A percentile compares a stretch with the other conserved stretches of the same genome.
Conservation (phyloP, 1,140 invertebrate species). For the Heliconius hermathena region DNA sequence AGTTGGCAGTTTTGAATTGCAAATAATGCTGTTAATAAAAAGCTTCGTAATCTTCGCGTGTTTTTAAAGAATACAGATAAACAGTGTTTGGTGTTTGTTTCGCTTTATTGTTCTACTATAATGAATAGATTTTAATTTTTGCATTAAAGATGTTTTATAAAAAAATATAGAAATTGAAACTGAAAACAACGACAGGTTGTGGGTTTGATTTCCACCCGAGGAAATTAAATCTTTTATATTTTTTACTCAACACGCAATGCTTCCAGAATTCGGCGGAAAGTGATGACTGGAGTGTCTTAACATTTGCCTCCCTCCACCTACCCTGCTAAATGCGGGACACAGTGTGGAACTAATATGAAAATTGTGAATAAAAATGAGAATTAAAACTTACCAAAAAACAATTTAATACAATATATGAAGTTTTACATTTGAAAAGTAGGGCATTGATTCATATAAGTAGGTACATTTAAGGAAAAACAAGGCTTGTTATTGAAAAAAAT, state of each 20-base stretch:
- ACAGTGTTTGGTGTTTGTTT: not conserved
- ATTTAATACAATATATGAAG: not conserved
- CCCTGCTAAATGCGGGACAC: no score
- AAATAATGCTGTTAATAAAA: constrained; percentile 6
- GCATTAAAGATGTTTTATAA: not conserved
- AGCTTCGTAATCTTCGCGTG: not conserved
- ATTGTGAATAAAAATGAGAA: no score
- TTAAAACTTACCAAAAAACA: not conserved
- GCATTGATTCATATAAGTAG: constrained; percentile 1
- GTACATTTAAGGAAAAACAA: constrained; percentile 17
- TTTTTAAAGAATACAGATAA: constrained; percentile 10
- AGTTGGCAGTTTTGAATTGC: constrained; percentile 7
- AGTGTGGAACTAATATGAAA: no score
- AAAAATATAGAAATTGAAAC: not conserved
- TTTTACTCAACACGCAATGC: no score
- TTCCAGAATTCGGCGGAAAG: no score
- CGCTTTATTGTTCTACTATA: not conserved
- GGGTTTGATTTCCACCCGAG: no score
- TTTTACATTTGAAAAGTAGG: not conserved
- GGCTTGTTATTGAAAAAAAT: constrained; percentile 9
- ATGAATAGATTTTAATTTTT: not conserved
- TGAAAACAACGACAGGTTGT: not conserved
- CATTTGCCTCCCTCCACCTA: no score
- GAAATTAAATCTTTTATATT: no score
- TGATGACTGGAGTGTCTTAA: no score